These are phyloP conservation scores for Therioaphis trifolii DNA, from an alignment of 2,888 invertebrate genomes.

Conservation along the genomic window DNA sequence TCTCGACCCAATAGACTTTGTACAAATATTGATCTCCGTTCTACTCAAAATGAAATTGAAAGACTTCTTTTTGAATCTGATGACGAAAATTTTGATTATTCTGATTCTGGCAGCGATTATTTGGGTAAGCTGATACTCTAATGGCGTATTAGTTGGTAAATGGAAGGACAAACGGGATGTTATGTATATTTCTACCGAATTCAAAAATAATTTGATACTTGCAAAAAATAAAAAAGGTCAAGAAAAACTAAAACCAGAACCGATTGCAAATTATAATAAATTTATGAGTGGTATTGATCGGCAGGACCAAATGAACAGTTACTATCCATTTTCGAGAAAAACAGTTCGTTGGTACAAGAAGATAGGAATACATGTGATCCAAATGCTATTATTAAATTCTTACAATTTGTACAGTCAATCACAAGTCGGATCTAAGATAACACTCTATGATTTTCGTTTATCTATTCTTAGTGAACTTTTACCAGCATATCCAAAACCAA, in stretches of 20 bases:
- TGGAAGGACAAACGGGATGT: conserved; percentile 37
- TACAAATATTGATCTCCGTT: not conserved
- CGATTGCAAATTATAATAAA: conserved; percentile 63
- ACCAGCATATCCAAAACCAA: not conserved
- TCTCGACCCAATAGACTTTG: conserved; percentile 7
- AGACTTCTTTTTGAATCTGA: conserved; percentile 15
- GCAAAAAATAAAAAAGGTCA: not conserved
- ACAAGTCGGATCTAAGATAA: too few species aligned
- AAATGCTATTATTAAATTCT: too few species aligned
- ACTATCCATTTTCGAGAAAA: conserved; percentile 17
- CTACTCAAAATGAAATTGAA: conserved; percentile 16
- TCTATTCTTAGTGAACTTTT: not conserved
- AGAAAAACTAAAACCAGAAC: conserved; percentile 64
- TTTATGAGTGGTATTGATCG: conserved; percentile 63
- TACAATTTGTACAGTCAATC: too few species aligned
- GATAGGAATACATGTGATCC: not conserved
- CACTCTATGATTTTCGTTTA: not conserved
- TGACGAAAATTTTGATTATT: conserved; percentile 1
- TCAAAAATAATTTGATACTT: not conserved
- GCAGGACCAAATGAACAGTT: conserved; percentile 1
- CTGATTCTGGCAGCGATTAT: not conserved
- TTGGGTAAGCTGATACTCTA: not conserved
- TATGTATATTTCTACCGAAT: conserved; percentile 22
- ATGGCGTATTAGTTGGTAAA: conserved; percentile 3
- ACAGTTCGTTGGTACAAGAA: not conserved